A percentile compares a stretch with the other conserved stretches of the same genome.
Evolutionary conservation across 2,113 vertebrate species (phyloP).

Genomic region (Psilopogon haemacephalus): DNA sequence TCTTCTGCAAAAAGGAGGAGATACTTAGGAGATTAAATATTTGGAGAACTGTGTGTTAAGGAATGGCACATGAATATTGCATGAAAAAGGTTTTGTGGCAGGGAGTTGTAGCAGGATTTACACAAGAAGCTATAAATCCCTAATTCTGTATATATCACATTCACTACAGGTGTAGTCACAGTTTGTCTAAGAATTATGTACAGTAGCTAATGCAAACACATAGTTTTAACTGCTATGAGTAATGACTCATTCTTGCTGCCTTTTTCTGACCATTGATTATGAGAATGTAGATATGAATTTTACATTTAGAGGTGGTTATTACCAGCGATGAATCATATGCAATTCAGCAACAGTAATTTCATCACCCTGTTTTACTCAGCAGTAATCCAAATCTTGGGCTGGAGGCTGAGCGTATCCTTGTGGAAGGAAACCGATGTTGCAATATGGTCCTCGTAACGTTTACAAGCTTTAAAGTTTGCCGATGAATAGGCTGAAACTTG

Average conservation of each 20-base stretch:
- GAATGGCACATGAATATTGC: slow-evolving; percentile 9
- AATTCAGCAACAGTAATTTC: slow-evolving; percentile 45
- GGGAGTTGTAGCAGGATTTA: slow-evolving; percentile 31
- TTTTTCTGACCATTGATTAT: slow-evolving; percentile 56
- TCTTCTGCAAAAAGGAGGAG: neutral
- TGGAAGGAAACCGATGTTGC: slow-evolving; percentile 15
- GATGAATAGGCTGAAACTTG: neutral
- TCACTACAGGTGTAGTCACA: slow-evolving; percentile 20
- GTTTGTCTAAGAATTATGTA: neutral
- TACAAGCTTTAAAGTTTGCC: neutral
- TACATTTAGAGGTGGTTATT: slow-evolving; percentile 46
- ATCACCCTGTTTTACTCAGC: slow-evolving; percentile 26
- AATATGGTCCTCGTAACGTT: neutral
- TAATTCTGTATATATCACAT: neutral
- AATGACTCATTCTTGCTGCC: slow-evolving; percentile 34
- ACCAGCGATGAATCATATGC: slow-evolving; percentile 10
- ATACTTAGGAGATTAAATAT: slow-evolving; percentile 2
- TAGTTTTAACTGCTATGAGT: slow-evolving; percentile 23
- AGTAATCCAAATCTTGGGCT: neutral
- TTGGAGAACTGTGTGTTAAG: slow-evolving; percentile 6
- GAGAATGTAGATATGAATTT: slow-evolving; percentile 33
- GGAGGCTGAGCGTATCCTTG: neutral
- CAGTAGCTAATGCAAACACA: neutral
- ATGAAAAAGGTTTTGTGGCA: slow-evolving; percentile 52
- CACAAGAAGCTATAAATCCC: slow-evolving; percentile 1